Conservation (phyloP, 2,113 vertebrate species). For the Fulica atra region DNA sequence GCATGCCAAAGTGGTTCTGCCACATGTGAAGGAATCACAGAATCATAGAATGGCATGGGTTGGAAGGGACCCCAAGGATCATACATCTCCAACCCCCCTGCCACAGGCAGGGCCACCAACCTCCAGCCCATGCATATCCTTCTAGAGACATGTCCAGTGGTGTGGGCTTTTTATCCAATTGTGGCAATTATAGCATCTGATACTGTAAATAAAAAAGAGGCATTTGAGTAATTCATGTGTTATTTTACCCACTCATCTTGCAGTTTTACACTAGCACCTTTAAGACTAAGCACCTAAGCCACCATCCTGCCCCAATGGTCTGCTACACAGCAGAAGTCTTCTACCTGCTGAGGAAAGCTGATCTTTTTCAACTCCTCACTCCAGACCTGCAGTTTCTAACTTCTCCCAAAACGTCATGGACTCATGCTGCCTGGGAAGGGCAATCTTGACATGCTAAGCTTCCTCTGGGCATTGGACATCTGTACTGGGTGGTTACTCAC, state of each 20-base stretch:
- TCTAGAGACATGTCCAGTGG: not conserved
- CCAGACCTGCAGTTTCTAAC: not conserved
- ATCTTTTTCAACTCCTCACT: not conserved
- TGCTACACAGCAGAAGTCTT: not conserved
- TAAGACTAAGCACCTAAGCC: not conserved
- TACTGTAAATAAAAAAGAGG: not conserved
- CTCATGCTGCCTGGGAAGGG: not conserved
- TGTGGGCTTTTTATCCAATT: not conserved
- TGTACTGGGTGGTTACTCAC: not conserved
- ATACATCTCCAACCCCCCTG: too few species aligned
- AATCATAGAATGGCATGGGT: too few species aligned
- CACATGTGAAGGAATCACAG: not conserved
- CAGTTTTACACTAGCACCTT: not conserved
- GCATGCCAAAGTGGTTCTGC: not conserved
- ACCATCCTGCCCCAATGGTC: not conserved
- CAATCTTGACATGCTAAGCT: not conserved
- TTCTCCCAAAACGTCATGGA: not conserved
- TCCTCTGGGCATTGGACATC: not conserved
- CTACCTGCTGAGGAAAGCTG: not conserved
- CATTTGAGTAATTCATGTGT: not conserved
- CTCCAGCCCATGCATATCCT: not conserved
- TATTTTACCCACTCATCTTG: not conserved
- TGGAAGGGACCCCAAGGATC: too few species aligned
- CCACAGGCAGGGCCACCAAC: too few species aligned
- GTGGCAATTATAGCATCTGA: not conserved